Conservation (phyloP, 2,113 vertebrate genomes). For the Bos javanicus region DNA sequence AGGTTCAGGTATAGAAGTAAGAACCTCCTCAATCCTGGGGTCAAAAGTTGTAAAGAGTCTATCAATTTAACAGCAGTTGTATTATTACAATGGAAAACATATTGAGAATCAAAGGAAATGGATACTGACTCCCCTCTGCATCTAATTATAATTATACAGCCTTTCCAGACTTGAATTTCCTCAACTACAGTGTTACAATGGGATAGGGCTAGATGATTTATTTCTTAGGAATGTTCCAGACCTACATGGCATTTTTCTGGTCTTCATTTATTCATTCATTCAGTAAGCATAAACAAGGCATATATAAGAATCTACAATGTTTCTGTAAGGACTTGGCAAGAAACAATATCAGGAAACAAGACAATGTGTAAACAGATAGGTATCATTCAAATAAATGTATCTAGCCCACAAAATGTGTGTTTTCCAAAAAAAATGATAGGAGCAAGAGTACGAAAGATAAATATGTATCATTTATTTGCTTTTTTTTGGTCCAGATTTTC, state of each 20-base stretch:
- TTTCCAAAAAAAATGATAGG: neutral
- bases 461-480: neutral
- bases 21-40: neutral
- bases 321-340: neutral
- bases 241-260: neutral
- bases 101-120: neutral
- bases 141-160: neutral
- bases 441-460: neutral
- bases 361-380: neutral
- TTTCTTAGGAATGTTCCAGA: neutral
- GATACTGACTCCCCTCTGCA: neutral
- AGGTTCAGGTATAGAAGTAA: neutral
- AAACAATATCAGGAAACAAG: constrained; percentile 8
- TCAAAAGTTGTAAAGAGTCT: neutral
- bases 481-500: neutral
- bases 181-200: neutral
- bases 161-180: neutral
- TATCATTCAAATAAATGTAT: neutral
- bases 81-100: constrained; percentile 1
- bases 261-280: neutral
- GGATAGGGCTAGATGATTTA: neutral
- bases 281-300: neutral
- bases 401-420: neutral
- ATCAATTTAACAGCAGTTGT: neutral
- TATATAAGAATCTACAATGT: neutral